Evolutionary conservation across 1,140 invertebrate genomes (phyloP).

Genomic region (Hyposmocoma kahamanoa): DNA sequence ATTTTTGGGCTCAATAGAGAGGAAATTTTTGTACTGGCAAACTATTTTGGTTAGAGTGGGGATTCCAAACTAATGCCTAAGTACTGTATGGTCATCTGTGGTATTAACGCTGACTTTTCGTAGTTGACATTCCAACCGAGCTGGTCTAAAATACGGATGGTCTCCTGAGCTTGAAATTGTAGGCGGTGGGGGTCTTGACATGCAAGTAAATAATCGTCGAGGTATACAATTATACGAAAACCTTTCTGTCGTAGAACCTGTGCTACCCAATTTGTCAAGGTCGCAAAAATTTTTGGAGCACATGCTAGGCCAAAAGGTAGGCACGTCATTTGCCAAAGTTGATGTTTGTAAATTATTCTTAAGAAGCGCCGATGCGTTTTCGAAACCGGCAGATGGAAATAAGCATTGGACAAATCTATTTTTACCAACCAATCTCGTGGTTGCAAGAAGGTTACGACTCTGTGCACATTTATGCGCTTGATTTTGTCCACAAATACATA

Average conservation of each 20-base stretch:
- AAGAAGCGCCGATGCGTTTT: conserved; percentile 15
- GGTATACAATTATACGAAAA: not conserved
- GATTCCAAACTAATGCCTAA: not conserved
- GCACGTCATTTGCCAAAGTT: not conserved
- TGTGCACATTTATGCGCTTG: conserved; percentile 24
- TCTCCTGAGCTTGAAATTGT: not conserved
- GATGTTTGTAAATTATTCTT: conserved; percentile 6
- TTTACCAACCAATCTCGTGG: conserved; percentile 2
- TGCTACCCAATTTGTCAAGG: not conserved
- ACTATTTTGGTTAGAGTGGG: not conserved
- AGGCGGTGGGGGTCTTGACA: not conserved
- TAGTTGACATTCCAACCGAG: conserved; percentile 14
- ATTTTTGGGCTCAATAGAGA: not conserved
- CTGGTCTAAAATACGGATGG: not conserved
- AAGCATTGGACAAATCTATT: conserved; percentile 5
- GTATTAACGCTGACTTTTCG: not conserved
- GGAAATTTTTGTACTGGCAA: not conserved
- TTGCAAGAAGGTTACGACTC: conserved; percentile 30
- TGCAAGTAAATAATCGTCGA: conserved; percentile 2
- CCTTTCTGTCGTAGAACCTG: not conserved
- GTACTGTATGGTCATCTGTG: not conserved
- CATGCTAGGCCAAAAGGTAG: conserved; percentile 1
- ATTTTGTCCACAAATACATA: conserved; percentile 22
- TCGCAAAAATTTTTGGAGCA: not conserved
- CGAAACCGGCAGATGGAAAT: conserved; percentile 49